Percentiles rank a stretch among this genome's conserved stretches.
phyloP scores from a whole-genome alignment of 1,140 invertebrate species.

The Drosophila hydei region DNA sequence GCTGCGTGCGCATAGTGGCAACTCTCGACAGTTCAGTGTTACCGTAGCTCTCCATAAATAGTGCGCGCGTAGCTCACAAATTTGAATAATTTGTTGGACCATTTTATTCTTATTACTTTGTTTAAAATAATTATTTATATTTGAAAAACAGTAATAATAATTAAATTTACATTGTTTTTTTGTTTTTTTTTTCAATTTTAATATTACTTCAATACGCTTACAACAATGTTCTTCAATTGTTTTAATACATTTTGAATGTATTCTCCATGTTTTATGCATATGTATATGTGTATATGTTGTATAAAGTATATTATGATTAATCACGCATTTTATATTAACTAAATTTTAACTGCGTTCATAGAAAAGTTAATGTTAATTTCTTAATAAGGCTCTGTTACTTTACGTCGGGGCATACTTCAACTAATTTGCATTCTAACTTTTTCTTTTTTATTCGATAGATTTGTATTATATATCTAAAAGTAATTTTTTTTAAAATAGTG shows the following conservation, averaged over 20 bases:
- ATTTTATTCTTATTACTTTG: constrained; percentile 36
- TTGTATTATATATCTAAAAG: constrained; percentile 38
- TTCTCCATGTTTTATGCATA: constrained; percentile 58
- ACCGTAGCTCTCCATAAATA: not conserved
- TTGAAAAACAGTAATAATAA: constrained; percentile 76
- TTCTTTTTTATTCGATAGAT: constrained; percentile 63
- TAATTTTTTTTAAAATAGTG: constrained; percentile 53
- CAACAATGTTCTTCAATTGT: constrained; percentile 49
- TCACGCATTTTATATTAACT: constrained; percentile 61
- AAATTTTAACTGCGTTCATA: constrained; percentile 66
- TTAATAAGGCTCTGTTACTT: constrained; percentile 75
- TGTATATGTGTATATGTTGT: constrained; percentile 53
- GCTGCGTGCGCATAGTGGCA: constrained; percentile 54
- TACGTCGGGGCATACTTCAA: constrained; percentile 47
- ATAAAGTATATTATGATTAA: constrained; percentile 53
- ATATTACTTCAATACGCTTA: constrained; percentile 41
- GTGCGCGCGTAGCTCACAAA: not conserved
- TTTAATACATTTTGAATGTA: constrained; percentile 77
- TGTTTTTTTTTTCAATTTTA: constrained; percentile 53
- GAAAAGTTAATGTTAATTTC: constrained; percentile 74
- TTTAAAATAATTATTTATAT: constrained; percentile 44
- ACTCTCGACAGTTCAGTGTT: constrained; percentile 22
- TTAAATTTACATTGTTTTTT: constrained; percentile 68
- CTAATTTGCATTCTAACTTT: constrained; percentile 50
- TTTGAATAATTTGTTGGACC: constrained; percentile 26